Base-by-base conservation (phyloP, 2,888 invertebrate genomes). In the Lasioglossum zephyrum region DNA sequence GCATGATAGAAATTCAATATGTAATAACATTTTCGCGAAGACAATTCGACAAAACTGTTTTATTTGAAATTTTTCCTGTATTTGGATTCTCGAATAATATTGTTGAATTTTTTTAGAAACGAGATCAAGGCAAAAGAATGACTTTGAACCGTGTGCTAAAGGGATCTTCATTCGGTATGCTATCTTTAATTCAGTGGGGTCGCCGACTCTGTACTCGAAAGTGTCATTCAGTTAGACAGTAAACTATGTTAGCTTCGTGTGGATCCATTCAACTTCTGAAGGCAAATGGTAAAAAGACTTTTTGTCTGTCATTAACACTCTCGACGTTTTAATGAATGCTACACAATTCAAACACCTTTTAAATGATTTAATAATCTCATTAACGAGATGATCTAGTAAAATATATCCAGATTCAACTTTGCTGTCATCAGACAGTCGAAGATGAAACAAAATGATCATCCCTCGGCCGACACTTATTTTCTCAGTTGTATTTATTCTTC, bases 101-200 rank as follows among this genome's bases (percentile, higher is more conserved):
- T 26, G 11, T 57, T 11, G n/a, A n/a, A 57, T 57, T 57, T 4
- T n/a, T n/a, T 31, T 8, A 2, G 2, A 31, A 63, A 63, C 31
- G 16, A 16, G 63, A 63, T 31, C 63, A 63, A 63, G 63, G 31
- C 31, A 18, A 8, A 31, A 31, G 31, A 63, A 31, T 18, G 63
- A 36, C 31, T 36, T 26, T 63, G 31, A 31, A 63, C 31, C 2
- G 31, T 36, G 31, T 16, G 63, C 36, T 63, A 63, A 36, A 63
- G 63, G 31, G 63, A 63, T 36, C 31, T 63, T 36, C 6, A 18
- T 31, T 63, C 31, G 63, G 18, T 63, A 36, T 36, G 31, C 63
- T 63, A 63, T 63, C 63, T 63, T 63, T 63, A 63, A 63, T 63
- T 63, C 63, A 63, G 16, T 18, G 63, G 63, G 63, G 6, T 63